Evolutionary conservation across 2,113 vertebrate species (phyloP).

Genomic region (Numida meleagris): DNA sequence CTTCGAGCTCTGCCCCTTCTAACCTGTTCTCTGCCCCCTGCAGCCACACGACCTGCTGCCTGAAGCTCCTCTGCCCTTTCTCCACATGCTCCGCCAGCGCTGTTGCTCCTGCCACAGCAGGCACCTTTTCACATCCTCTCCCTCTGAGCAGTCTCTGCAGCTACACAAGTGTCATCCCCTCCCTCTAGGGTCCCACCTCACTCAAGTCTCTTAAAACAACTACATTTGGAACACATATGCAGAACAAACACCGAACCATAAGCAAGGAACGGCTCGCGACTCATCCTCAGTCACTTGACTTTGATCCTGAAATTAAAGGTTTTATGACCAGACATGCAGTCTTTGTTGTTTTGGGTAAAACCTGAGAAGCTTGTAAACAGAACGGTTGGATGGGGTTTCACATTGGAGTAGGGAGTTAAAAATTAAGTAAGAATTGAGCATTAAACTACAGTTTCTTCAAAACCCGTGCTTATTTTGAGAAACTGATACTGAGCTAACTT

Average conservation of each 20-base stretch:
- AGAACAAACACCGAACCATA: neutral
- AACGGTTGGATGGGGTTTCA: neutral
- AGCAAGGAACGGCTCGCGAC: neutral
- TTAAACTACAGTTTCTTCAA: neutral
- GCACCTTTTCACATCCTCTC: neutral
- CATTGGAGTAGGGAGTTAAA: neutral
- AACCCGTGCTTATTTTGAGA: neutral
- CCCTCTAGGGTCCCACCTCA: neutral
- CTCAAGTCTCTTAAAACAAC: neutral
- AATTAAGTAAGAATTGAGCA: neutral
- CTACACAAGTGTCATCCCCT: neutral
- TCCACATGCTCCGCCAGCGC: neutral
- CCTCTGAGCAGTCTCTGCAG: neutral
- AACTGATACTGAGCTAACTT: neutral
- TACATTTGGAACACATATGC: neutral
- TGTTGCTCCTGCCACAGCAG: neutral
- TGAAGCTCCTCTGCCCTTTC: neutral
- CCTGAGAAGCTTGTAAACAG: neutral
- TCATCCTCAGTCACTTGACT: neutral
- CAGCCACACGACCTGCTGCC: neutral
- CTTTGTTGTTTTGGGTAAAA: neutral
- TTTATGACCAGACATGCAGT: neutral
- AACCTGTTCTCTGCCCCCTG: neutral
- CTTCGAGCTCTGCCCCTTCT: neutral
- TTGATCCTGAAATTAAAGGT: neutral